phyloP scores from a whole-genome alignment of 2,113 vertebrate species.

The Sturnira hondurensis region DNA sequence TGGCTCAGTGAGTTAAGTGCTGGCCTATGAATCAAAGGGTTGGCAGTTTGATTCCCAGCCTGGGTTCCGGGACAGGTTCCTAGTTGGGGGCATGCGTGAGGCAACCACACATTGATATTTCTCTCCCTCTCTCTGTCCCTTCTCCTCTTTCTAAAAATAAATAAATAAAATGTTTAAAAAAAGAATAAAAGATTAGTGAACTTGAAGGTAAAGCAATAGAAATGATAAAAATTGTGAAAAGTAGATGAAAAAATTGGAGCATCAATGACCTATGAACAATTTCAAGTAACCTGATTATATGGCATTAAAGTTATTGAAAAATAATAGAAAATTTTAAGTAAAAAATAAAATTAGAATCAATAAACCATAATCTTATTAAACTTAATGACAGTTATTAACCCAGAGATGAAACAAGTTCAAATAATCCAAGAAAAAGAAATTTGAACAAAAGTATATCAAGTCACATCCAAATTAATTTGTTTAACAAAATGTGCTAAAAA shows the following conservation, averaged over 20 bases:
- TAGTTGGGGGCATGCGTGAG: too few species aligned
- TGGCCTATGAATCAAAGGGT: too few species aligned
- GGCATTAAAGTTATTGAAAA: background rate
- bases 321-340: background rate
- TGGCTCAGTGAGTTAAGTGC: too few species aligned
- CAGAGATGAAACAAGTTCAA: background rate
- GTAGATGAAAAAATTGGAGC: background rate
- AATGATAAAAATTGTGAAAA: background rate
- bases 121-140: too few species aligned
- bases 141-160: too few species aligned
- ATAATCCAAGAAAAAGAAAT: background rate
- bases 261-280: background rate
- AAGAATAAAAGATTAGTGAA: background rate
- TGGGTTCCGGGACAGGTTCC: too few species aligned
- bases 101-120: too few species aligned
- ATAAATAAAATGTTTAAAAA: too few species aligned
- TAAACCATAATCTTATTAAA: background rate
- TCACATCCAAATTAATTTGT: background rate
- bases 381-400: background rate
- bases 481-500: background rate
- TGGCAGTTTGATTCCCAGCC: too few species aligned
- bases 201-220: background rate
- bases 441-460: background rate
- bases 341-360: background rate
- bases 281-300: background rate